Conservation (phyloP, 2,888 invertebrate species). For the Acronicta leporina region DNA sequence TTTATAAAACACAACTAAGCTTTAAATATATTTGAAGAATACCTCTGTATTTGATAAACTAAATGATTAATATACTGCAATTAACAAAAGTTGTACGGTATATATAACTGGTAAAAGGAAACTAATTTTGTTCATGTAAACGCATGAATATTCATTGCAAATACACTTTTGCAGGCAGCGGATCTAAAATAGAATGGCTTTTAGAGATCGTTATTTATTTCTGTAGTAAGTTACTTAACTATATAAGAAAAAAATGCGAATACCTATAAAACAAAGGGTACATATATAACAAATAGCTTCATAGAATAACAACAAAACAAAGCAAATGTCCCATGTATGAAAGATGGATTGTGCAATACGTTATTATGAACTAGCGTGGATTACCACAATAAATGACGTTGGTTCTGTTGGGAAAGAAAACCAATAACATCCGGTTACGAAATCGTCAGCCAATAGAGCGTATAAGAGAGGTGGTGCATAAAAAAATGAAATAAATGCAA, state of each 20-base stretch:
- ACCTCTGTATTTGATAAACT: too few relatives aligned
- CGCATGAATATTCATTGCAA: constrained; percentile 10
- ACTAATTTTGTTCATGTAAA: constrained; percentile 6
- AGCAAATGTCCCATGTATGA: constrained; percentile 11
- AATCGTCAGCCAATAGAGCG: constrained; percentile 75
- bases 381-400: constrained; percentile 49
- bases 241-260: neutral
- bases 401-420: constrained; percentile 68
- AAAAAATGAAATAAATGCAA: constrained; percentile 47
- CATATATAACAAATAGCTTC: neutral
- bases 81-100: neutral
- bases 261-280: neutral
- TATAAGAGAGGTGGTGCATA: constrained; percentile 64
- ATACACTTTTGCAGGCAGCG: neutral
- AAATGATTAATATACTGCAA: neutral
- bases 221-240: neutral
- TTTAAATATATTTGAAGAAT: neutral
- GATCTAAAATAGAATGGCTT: neutral
- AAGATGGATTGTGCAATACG: constrained; percentile 32
- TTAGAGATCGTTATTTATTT: neutral
- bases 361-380: constrained; percentile 39
- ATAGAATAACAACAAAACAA: constrained; percentile 14
- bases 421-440: constrained; percentile 76
- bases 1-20: neutral
- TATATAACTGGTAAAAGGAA: neutral